Evolutionary conservation across 2,888 invertebrate species (phyloP).

Genomic region (Cephus pygmeus): DNA sequence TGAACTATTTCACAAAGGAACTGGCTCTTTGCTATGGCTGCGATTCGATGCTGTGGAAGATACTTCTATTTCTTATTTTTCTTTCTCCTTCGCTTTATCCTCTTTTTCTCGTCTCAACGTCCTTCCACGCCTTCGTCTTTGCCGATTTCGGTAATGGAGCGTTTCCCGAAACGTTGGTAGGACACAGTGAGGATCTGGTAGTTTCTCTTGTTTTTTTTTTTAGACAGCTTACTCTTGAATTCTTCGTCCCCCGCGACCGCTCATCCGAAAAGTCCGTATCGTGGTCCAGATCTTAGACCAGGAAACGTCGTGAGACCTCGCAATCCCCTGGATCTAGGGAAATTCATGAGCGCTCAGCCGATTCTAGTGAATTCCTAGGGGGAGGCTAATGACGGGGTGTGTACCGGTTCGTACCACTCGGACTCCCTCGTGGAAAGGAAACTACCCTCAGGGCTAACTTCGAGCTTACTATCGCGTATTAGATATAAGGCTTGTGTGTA

Average conservation of each 20-base stretch:
- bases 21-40: slow-evolving; percentile 5
- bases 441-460: neutral
- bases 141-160: neutral
- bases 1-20: slow-evolving; percentile 53
- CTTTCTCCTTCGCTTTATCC: neutral
- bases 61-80: neutral
- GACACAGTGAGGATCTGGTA: neutral
- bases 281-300: neutral
- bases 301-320: neutral
- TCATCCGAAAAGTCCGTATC: neutral
- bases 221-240: neutral
- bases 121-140: neutral
- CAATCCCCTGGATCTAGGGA: neutral
- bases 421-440: neutral
- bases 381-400: neutral
- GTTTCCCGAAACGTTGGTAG: neutral
- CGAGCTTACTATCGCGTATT: neutral
- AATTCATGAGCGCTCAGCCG: neutral
- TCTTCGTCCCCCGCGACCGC: neutral
- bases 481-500: neutral
- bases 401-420: neutral
- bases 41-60: slow-evolving; percentile 2
- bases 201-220: neutral
- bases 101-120: neutral
- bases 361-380: neutral